Percentiles rank a stretch among this genome's conserved stretches.
phyloP scores from a whole-genome alignment of 2,113 vertebrate species.

The Toxostoma redivivum region DNA sequence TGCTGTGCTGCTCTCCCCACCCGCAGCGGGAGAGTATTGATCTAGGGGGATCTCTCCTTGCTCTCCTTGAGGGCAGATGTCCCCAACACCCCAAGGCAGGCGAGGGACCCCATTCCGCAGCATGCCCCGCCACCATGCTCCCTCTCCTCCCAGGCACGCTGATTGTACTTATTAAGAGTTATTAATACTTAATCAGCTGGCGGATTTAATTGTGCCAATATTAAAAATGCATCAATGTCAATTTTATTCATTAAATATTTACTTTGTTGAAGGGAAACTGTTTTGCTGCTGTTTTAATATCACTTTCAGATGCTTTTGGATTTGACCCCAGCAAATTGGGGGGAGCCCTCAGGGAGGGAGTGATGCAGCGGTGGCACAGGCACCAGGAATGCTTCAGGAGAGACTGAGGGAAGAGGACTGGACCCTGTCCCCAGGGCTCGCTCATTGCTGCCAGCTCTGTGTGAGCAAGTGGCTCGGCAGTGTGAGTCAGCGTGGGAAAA shows the following conservation, averaged over 20 bases:
- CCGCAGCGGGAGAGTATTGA: rapidly evolving
- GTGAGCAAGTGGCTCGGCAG: neutral
- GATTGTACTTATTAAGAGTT: conserved; percentile 71
- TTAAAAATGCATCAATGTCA: conserved; percentile 75
- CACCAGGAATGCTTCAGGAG: neutral
- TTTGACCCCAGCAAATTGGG: neutral
- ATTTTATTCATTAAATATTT: conserved; percentile 75
- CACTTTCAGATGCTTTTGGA: conserved; percentile 53
- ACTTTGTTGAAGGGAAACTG: conserved; percentile 67
- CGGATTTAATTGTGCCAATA: conserved; percentile 71
- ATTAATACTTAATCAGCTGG: conserved; percentile 73
- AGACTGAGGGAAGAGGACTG: neutral
- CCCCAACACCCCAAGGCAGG: rapidly evolving
- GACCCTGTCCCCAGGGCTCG: neutral
- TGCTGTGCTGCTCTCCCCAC: neutral
- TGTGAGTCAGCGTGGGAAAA: conserved; percentile 55
- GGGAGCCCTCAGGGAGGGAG: neutral
- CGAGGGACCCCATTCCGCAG: neutral
- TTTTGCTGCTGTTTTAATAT: conserved; percentile 70
- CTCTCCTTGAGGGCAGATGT: neutral
- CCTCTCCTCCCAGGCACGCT: conserved; percentile 42
- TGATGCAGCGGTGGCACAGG: rapidly evolving
- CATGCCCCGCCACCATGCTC: neutral
- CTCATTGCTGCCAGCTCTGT: neutral
- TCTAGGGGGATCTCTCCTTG: neutral